Base-by-base conservation (phyloP, 2,888 invertebrate species). In the Meandrusa payeni region DNA sequence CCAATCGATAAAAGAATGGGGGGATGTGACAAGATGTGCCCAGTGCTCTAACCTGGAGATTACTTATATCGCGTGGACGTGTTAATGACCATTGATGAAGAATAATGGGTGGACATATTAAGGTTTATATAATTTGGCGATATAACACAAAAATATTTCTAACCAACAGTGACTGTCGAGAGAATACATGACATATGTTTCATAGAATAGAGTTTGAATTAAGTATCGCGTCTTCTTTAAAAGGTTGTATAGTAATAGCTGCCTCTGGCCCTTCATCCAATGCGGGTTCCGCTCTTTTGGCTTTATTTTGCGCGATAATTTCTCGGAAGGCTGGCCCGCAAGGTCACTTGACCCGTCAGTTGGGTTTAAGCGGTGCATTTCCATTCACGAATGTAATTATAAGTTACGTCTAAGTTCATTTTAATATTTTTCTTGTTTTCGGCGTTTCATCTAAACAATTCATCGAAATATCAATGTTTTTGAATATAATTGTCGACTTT, bases 321-420 rank as follows among this genome's bases (percentile, higher is more conserved):
- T 79, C 74, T 69, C 66, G 66, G 78, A 83, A 83, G 82, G 82
- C 74, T 76, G 72, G 51, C 42, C 47, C 44, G 52, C 80, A 83
- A 85, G 82, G 81, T 75, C 79, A 72, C 58, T 59, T 45, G 54
- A 52, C 57, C 56, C 59, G 64, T 64, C 64, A 59, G 59, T 56
- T 52, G 28, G 29, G 39, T 47, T 46, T 29, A 32, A 19, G 33
- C 28, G 12, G 20, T 40, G 27, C 23, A 55, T 57, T 55, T 51
- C 40, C 54, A 59, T 47, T 55, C 64, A 55, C 61, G 63, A 61
- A 63, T 15, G 4, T 15, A 15, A 61, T 62, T 61, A 49, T 43
- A 51, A 48, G 49, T 48, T 50, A 53, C 52, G 28, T 42, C 47
- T 48, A 51, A 51, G 52, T n/a, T n/a, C n/a, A 11, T 19, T 32